phyloP scores from a whole-genome alignment of 2,113 vertebrate genomes.

The Motacilla alba region DNA sequence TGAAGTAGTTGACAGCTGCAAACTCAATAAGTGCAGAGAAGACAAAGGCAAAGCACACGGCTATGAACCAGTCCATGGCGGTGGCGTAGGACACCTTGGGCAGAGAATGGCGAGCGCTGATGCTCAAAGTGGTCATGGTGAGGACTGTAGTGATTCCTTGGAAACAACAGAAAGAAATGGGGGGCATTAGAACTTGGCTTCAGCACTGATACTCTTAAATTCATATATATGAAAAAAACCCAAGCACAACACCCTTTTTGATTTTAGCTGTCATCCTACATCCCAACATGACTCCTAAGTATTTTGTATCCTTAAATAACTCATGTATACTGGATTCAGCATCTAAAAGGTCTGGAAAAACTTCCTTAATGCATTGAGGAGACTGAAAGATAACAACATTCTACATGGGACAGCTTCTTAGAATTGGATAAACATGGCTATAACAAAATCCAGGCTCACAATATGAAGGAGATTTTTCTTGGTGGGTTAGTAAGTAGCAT shows the following conservation, averaged over 20 bases:
- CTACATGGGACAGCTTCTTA: not conserved
- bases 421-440: not conserved
- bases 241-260: not conserved
- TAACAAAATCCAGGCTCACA: not conserved
- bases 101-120: conserved; percentile 91
- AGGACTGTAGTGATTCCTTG: conserved; percentile 94
- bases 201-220: not conserved
- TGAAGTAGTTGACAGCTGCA: conserved; percentile 97
- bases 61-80: conserved; percentile 98
- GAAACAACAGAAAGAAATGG: not conserved
- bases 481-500: not conserved
- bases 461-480: not conserved
- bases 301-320: not conserved
- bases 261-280: not conserved
- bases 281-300: not conserved
- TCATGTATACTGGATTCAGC: not conserved
- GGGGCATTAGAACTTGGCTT: not conserved
- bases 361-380: not conserved
- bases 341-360: not conserved
- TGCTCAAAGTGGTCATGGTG: conserved; percentile 95
- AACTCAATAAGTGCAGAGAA: conserved; percentile 98
- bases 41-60: conserved; percentile 95
- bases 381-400: not conserved
- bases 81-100: conserved; percentile 96
- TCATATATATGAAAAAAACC: not conserved